Conservation (phyloP, 2,113 vertebrate genomes). For the Cyprinodon variegatus region DNA sequence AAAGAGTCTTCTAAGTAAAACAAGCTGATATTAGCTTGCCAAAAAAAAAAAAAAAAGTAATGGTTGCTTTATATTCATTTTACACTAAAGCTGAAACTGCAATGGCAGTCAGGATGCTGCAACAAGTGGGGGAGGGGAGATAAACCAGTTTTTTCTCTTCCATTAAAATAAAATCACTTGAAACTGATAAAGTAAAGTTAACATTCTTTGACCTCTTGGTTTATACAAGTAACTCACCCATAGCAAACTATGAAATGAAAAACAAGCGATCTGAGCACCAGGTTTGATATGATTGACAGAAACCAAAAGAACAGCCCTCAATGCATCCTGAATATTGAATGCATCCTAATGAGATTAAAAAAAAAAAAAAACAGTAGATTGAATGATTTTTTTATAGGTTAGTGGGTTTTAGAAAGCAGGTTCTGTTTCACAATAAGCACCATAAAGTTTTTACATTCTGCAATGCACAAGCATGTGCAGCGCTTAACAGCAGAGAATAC, state of each 20-base stretch:
- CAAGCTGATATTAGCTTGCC: background rate
- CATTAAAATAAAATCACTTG: too few species aligned
- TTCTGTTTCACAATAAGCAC: slow-evolving; percentile 68
- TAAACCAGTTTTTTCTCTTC: too few species aligned
- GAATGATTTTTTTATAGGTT: slow-evolving; percentile 3
- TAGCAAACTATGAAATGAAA: background rate
- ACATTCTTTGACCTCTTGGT: background rate
- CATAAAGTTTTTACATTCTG: slow-evolving; percentile 66
- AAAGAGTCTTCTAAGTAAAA: background rate
- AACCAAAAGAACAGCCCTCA: background rate
- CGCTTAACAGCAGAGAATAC: slow-evolving; percentile 13
- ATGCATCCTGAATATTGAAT: slow-evolving; percentile 1
- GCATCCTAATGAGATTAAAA: slow-evolving; percentile 12
- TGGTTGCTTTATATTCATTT: too few species aligned
- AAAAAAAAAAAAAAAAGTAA: too few species aligned
- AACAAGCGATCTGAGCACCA: background rate
- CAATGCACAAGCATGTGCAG: slow-evolving; percentile 18
- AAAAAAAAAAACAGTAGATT: slow-evolving; percentile 12
- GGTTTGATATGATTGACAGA: slow-evolving; percentile 8
- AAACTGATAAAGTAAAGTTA: background rate
- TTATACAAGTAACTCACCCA: too few species aligned
- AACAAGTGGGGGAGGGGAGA: too few species aligned
- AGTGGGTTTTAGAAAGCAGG: slow-evolving; percentile 28
- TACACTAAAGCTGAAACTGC: background rate
- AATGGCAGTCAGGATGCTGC: too few species aligned